Evolutionary conservation across 2,797 vertebrate species (phyloP), one percentile per base, ranked within the genome.

Genomic region (Pipistrellus pipistrellus): DNA sequence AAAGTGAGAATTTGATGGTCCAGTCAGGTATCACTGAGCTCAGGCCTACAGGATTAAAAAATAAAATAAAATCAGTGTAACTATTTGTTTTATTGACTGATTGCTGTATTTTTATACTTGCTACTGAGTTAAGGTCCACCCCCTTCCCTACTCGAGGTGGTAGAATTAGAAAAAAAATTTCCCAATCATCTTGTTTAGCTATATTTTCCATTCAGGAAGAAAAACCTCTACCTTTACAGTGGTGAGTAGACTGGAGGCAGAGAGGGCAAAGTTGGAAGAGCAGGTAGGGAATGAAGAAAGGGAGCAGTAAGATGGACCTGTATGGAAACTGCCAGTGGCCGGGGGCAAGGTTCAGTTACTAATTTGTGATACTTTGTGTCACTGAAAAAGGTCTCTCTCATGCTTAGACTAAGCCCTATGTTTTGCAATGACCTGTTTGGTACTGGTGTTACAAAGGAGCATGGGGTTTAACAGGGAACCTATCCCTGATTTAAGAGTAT

Each of bases 31-130:
- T 71, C 10, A 15, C 14, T 82, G 46, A 62, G 23, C 21, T 95
- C 23, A 38, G 81, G 55, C 23, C 78, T 90, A 38, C 0, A 83
- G 46, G 4, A 64, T n/a, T 64, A 14, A 64, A 64, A 30, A 30
- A 64, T 59, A 55, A 55, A 38, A 89, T 48, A 59, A 85, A 89
- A 95, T 78, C 68, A 66, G 30, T 77, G 35, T 57, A 69, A 64
- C 25, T 90, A 30, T 66, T 90, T 21, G 11, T 57, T 75, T 44
- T 85, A 64, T 73, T 68, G 85, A 35, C 27, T 57, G 32, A 53
- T n/a, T 51, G 48, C 66, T 95, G 3, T 77, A 41, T 93, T 77
- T 91, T 14, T 57, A 27, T 55, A 76, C 8, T 27, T 80, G 71
- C 32, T 78, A 14, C 64, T 85, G 41, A 53, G 17, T 80, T 48